Conservation (phyloP, 2,888 invertebrate species). For the Dryobota labecula region DNA sequence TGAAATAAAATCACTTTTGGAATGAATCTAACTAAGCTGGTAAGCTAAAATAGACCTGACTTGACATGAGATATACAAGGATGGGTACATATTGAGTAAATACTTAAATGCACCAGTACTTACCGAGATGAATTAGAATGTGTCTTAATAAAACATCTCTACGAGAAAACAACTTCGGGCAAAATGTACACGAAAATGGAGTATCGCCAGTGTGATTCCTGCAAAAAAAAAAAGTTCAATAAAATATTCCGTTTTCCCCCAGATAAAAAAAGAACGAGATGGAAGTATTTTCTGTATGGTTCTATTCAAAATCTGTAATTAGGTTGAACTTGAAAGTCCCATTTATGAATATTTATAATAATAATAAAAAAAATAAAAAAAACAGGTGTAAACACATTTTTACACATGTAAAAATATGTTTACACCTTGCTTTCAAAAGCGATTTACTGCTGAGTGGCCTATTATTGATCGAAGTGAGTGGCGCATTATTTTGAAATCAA, state of each 20-base stretch:
- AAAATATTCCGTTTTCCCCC: too few species aligned
- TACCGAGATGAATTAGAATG: constrained; percentile 33
- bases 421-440: neutral
- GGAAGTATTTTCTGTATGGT: neutral
- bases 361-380: too few species aligned
- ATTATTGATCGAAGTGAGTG: neutral
- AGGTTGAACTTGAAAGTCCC: neutral
- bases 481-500: neutral
- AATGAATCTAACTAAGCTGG: neutral
- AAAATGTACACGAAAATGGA: constrained; percentile 47
- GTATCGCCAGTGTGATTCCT: constrained; percentile 48
- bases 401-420: neutral
- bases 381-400: too few species aligned
- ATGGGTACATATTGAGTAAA: neutral
- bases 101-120: constrained; percentile 1
- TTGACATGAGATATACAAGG: neutral
- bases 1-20: constrained; percentile 63
- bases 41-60: neutral
- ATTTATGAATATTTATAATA: too few species aligned
- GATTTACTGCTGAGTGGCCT: neutral
- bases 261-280: neutral
- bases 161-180: constrained; percentile 41
- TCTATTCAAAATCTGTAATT: neutral
- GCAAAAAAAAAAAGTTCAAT: constrained; percentile 3
- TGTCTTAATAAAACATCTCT: constrained; percentile 48